Evolutionary conservation across 2,797 vertebrate genomes (phyloP).

Genomic region (Gymnoscopelus microlampas): DNA sequence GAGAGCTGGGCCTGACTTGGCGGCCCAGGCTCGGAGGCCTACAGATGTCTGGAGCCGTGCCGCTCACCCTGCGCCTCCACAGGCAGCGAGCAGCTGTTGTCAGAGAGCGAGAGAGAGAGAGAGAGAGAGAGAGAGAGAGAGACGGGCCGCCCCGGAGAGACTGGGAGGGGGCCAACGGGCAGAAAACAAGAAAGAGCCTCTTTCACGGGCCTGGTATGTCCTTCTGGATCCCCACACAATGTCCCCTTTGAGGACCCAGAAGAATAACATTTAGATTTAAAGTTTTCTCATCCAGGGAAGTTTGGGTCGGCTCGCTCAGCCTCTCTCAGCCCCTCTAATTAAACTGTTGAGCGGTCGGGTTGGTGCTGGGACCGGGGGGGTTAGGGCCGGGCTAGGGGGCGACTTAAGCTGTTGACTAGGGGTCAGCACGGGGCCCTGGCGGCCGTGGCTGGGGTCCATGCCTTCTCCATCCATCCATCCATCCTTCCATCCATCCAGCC

Average conservation of each 20-base stretch:
- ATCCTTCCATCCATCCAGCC: no score
- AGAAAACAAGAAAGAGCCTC: constrained; percentile 84
- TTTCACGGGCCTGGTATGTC: constrained; percentile 85
- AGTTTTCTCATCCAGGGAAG: constrained; percentile 83
- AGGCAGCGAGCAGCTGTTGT: constrained; percentile 83
- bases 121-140: constrained; percentile 68
- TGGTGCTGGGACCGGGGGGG: constrained; percentile 9
- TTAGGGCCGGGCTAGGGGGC: constrained; percentile 6
- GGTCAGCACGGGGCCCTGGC: background rate
- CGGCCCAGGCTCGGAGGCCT: constrained; percentile 73
- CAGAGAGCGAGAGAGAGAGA: constrained; percentile 72
- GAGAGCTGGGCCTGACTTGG: constrained; percentile 48
- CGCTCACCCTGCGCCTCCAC: constrained; percentile 73
- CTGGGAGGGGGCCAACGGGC: constrained; percentile 80
- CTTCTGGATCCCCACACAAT: constrained; percentile 86
- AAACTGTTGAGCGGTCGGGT: constrained; percentile 56
- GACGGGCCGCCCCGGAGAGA: constrained; percentile 78
- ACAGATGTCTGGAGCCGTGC: constrained; percentile 82
- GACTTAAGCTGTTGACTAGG: constrained; percentile 8
- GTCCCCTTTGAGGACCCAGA: constrained; percentile 85
- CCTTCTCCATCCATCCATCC: background rate
- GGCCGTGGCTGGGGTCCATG: background rate
- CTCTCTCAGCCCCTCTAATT: constrained; percentile 52
- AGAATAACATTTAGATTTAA: constrained; percentile 88
- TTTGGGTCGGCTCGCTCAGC: constrained; percentile 70